phyloP scores from a whole-genome alignment of 2,797 vertebrate species.

The Cuniculus paca region DNA sequence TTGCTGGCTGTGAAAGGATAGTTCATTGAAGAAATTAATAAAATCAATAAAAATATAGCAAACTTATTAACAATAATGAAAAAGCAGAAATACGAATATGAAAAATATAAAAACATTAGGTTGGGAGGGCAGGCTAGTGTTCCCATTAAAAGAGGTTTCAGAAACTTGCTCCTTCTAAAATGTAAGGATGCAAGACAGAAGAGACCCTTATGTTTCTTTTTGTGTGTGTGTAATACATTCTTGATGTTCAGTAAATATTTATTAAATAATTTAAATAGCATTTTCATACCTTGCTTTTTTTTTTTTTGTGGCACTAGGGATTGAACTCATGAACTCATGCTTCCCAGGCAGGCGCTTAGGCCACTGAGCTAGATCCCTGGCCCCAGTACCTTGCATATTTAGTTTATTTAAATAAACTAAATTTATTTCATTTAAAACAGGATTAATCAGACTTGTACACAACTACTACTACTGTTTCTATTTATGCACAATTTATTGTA shows the following conservation, averaged over 20 bases:
- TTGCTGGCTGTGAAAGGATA: slow-evolving; percentile 24
- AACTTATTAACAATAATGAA: neutral
- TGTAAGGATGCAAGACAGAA: neutral
- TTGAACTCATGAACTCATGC: no score
- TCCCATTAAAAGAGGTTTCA: neutral
- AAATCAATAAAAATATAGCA: neutral
- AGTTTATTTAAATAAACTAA: no score
- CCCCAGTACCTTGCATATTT: neutral
- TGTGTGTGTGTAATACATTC: neutral
- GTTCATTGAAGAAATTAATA: neutral
- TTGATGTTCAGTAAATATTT: neutral
- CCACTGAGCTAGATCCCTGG: no score
- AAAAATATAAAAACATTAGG: neutral
- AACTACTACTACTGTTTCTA: neutral
- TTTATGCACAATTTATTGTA: neutral
- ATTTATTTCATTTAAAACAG: neutral
- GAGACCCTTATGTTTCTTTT: no score
- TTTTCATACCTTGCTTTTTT: neutral
- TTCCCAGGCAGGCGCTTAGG: no score
- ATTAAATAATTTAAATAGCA: neutral
- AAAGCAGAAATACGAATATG: neutral
- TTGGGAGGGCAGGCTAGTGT: neutral
- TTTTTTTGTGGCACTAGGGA: no score
- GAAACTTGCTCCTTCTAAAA: neutral
- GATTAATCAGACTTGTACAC: neutral